Percentiles rank a stretch among this genome's conserved stretches.
Evolutionary conservation across 2,888 invertebrate genomes (phyloP).

Genomic region (Tetanocera ferruginea): DNA sequence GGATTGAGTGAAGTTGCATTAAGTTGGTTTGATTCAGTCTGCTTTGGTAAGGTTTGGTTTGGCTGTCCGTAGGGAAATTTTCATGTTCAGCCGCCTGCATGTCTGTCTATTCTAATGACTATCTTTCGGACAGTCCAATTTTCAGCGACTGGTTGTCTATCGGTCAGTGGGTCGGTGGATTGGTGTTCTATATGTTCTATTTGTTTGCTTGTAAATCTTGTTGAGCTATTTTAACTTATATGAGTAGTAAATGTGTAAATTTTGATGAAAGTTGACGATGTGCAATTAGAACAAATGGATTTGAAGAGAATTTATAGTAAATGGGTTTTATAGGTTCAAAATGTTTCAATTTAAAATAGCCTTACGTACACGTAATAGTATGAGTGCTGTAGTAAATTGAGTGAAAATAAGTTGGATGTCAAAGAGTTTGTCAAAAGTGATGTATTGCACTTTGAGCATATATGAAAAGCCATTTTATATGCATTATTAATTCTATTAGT

Average conservation of each 20-base stretch:
- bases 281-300: slow-evolving; percentile 34
- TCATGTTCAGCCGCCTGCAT: background rate
- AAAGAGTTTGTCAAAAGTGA: background rate
- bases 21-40: background rate
- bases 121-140: background rate
- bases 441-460: too few species aligned
- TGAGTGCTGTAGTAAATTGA: background rate
- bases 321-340: too few species aligned
- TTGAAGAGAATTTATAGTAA: slow-evolving; percentile 21
- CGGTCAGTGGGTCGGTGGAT: background rate
- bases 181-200: background rate
- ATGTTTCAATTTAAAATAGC: too few species aligned
- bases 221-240: background rate
- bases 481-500: too few species aligned
- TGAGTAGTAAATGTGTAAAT: slow-evolving; percentile 22
- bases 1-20: slow-evolving; percentile 12
- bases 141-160: background rate
- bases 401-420: background rate
- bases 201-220: slow-evolving; percentile 24
- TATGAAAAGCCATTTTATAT: too few species aligned
- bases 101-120: background rate
- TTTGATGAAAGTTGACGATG: slow-evolving; percentile 22
- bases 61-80: background rate
- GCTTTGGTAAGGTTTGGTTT: background rate
- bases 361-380: background rate